A percentile compares a stretch with the other conserved stretches of the same genome.
Conservation (phyloP, 2,113 vertebrate species). For the Panurus biarmicus region DNA sequence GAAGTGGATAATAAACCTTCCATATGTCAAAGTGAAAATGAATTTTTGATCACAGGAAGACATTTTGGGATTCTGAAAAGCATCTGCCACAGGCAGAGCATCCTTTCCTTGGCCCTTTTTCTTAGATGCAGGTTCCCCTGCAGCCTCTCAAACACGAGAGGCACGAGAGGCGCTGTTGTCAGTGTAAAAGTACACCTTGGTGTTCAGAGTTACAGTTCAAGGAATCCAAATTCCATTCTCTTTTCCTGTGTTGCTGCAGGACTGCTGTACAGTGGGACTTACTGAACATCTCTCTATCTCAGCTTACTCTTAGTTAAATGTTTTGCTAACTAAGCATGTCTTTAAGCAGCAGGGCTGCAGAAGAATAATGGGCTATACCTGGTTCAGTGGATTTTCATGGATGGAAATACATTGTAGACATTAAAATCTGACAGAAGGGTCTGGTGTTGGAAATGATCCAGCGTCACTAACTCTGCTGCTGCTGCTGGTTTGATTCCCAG, state of each 20-base stretch:
- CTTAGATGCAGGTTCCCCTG: background rate
- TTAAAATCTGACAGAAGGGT: background rate
- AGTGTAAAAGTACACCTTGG: fast-evolving
- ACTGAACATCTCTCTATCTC: background rate
- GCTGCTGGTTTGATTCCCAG: background rate
- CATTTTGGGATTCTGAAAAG: background rate
- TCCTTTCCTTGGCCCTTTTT: background rate
- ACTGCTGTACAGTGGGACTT: background rate
- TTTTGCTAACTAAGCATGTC: background rate
- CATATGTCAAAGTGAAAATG: background rate
- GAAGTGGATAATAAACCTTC: background rate
- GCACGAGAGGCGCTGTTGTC: background rate
- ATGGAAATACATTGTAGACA: background rate
- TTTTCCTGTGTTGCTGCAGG: background rate
- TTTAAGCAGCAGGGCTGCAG: background rate
- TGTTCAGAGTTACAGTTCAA: background rate
- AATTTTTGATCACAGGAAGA: background rate
- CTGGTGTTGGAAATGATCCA: background rate
- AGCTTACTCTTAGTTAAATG: background rate
- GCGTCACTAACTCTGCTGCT: background rate
- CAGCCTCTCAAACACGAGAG: background rate
- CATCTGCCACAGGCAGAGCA: background rate
- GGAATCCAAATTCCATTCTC: background rate
- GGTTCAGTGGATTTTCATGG: background rate
- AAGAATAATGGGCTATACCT: background rate